phyloP scores from a whole-genome alignment of 2,888 invertebrate genomes.

The Xestobium rufovillosum region DNA sequence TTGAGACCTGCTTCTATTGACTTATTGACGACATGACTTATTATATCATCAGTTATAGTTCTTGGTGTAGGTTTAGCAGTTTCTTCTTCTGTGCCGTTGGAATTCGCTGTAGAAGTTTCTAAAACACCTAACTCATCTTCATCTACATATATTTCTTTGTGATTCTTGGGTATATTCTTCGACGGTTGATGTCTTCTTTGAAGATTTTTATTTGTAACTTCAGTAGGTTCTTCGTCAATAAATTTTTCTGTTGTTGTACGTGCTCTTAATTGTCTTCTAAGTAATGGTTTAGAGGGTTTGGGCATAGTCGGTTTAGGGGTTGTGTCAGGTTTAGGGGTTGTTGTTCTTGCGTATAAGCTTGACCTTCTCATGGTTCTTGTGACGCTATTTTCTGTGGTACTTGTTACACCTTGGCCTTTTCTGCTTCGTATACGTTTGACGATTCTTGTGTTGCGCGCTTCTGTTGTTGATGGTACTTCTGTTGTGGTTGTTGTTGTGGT shows the following conservation, averaged over 20 bases:
- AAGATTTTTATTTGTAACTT: slow-evolving; percentile 23
- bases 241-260: slow-evolving; percentile 6
- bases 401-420: slow-evolving; percentile 8
- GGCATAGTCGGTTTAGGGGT: slow-evolving; percentile 6
- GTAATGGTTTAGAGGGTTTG: neutral
- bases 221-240: slow-evolving; percentile 19
- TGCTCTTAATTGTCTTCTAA: neutral
- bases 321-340: slow-evolving; percentile 5
- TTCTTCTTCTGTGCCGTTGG: neutral
- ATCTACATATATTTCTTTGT: neutral
- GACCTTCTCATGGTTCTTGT: slow-evolving; percentile 4
- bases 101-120: neutral
- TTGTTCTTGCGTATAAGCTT: slow-evolving; percentile 10
- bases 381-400: no score
- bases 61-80: neutral
- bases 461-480: slow-evolving; percentile 2
- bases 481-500: slow-evolving; percentile 7
- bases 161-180: slow-evolving; percentile 1
- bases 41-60: neutral
- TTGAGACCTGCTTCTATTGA: no score
- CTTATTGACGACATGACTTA: no score
- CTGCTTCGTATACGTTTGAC: slow-evolving; percentile 9
- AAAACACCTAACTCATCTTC: no score
- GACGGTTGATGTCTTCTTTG: slow-evolving; percentile 21
- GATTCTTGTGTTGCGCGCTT: neutral